Base-by-base conservation (phyloP, 2,113 vertebrate genomes). In the Parotia lawesii region DNA sequence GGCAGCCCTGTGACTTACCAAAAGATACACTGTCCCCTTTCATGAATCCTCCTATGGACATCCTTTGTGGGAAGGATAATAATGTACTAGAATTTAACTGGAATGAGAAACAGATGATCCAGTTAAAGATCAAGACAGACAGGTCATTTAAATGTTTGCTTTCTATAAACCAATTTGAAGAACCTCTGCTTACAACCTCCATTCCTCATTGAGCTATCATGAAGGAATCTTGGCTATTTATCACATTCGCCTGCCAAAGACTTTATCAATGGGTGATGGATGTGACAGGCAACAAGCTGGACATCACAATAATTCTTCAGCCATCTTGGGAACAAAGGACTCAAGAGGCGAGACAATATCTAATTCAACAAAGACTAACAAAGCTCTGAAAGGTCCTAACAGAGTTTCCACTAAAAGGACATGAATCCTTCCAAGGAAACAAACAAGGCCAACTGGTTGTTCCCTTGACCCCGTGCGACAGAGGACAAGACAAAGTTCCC, bases 281-380 rank as follows among this genome's bases (percentile, higher is more conserved):
- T 66, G 42, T 91, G 71, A 80, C 67, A 71, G 74, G 50, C 72
- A 92, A 54, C 81, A 73, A 65, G 85, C 47, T 70, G 78, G 72
- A 88, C 85, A 67, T 74, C 58, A 24, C 51, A 57, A 54, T 37
- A 54, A 87, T 95, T 91, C 86, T 80, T 66, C 38, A 76, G 42
- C 44, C 47, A 29, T 79, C 48, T 56, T 81, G 77, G 69, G 51
- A 74, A 86, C 58, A 77, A 89, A 92, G 92, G 89, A 54, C 58
- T 78, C 56, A 69, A 92, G 74, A 86, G 79, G 70, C 15, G 9
- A 78, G 70, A 76, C 9, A 94, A 35, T 51, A 75, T 73, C 75
- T 70, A 86, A 70, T 89, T 80, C 75, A 85, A 88, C 78, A 86
- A 90, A 95, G 90, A 64, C 44, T 67, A 91, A 90, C 75, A 94